Evolutionary conservation across 2,888 invertebrate species (phyloP), one percentile per base, ranked within the genome.

Genomic region (Mesorhabditis spiculigera): DNA sequence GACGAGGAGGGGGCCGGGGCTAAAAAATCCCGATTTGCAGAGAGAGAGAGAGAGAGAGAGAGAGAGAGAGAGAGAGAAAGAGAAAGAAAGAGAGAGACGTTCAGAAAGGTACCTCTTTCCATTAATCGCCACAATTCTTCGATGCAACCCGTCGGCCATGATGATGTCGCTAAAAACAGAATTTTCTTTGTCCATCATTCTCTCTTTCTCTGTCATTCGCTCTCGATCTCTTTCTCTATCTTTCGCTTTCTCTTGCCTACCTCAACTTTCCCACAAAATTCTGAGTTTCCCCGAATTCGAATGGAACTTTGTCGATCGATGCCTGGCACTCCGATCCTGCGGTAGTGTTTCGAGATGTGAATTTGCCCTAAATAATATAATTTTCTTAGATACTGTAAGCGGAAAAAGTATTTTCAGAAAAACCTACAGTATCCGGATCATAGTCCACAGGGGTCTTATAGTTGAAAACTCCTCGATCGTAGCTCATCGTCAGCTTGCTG

Each of bases 1-100:
- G 0, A 81, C 81, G 28, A 83, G 78, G 13, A 78, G 73, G 5
- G 69, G 67, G 4, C 81, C 83, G 5, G 83, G 83, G 66, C 82
- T 82, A 63, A 68, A 77, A 79, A 44, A 67, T 42, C 42, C 28
- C 13, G 28, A 13, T 10, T 50, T 4, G 8, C 4, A 50, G 13
- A 10, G 8, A 50, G 28, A 28, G 28, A 28, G 28, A 1, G 28
- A 28, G 28, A 28, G 1, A 1, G 28, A 28, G 28, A 13, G 10
- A 58, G 58, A n/a, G 10, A 13, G 63, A n/a, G 63, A 13, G 28
- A 65, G 28, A 13, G 28, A 63, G 28, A 28, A 62, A 42, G 28
- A 68, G 43, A 62, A 4, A 43, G 8, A 16, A 16, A 10, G 5
- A 3, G 10, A 3, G 58, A 13, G n/a, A 13, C 13, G n/a, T n/a